Percentiles rank a stretch among this genome's conserved stretches.
Evolutionary conservation across 1,140 invertebrate genomes (phyloP).

Genomic region (Bemisia tabaci): DNA sequence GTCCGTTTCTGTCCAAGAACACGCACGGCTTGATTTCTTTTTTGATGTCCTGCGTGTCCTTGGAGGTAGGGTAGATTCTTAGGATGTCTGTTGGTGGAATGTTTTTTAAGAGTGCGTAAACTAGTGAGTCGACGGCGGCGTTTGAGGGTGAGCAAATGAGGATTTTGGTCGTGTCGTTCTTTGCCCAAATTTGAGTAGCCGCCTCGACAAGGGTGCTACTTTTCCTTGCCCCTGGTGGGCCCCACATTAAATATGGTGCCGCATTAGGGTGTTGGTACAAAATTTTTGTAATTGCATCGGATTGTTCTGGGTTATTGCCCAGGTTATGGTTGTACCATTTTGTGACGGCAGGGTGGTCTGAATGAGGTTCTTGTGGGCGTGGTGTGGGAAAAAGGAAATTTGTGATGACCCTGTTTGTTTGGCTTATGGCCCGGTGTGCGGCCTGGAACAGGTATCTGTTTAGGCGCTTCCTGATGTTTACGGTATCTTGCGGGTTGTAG

Average conservation of each 20-base stretch:
- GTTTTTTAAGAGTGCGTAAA: too few relatives aligned
- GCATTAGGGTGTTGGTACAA: not conserved
- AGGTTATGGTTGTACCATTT: not conserved
- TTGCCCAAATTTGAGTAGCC: not conserved
- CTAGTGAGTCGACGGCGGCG: not conserved
- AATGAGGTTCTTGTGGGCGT: not conserved
- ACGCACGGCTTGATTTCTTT: too few relatives aligned
- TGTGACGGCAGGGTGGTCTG: not conserved
- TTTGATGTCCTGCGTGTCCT: too few relatives aligned
- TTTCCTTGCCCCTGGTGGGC: not conserved
- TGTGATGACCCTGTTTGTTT: not conserved
- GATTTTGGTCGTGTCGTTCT: not conserved
- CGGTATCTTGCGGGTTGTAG: not conserved
- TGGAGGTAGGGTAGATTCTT: too few relatives aligned
- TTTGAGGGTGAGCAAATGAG: not conserved
- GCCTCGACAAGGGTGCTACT: not conserved
- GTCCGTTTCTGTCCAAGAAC: too few relatives aligned
- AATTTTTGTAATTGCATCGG: not conserved
- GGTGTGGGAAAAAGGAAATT: not conserved
- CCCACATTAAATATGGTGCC: slow-evolving; percentile 44
- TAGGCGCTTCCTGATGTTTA: not conserved
- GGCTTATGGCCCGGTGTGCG: not conserved
- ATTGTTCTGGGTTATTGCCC: not conserved
- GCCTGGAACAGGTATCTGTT: not conserved
- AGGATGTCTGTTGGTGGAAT: too few relatives aligned